These are phyloP conservation scores for Anhinga rufa DNA, from an alignment of 2,113 vertebrate species.

Conservation along the genomic window DNA sequence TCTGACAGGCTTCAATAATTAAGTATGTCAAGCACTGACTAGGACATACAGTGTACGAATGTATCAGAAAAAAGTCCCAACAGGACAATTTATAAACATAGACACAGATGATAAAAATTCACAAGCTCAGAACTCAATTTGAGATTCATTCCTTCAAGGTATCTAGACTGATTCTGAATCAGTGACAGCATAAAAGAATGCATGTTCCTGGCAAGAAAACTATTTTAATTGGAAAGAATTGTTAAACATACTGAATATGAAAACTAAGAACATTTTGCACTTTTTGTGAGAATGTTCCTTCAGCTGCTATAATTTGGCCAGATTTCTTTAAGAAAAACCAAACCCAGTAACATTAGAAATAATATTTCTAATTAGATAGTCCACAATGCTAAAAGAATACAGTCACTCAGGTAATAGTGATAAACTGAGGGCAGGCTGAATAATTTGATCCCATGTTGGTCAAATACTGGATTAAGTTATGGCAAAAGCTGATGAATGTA, in stretches of 20 bases:
- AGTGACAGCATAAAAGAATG: not conserved
- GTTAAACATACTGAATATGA: not conserved
- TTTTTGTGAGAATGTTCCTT: conserved; percentile 41
- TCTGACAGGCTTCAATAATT: conserved; percentile 14
- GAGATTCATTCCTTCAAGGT: not conserved
- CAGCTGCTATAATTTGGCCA: not conserved
- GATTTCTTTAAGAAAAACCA: not conserved
- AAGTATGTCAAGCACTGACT: not conserved
- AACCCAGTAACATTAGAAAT: not conserved
- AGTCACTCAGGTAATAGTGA: not conserved
- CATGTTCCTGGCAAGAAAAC: not conserved
- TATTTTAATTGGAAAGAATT: conserved; percentile 12
- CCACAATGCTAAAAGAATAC: not conserved
- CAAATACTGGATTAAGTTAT: not conserved
- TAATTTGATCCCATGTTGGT: not conserved
- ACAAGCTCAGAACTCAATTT: not conserved
- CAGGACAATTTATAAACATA: not conserved
- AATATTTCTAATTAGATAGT: not conserved
- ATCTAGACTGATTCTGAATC: not conserved
- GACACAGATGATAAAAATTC: not conserved
- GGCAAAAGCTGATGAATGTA: not conserved
- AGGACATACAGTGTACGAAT: not conserved
- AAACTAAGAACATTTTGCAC: conserved; percentile 39
- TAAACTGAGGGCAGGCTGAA: not conserved
- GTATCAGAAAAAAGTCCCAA: not conserved